Evolutionary conservation across 2,113 vertebrate genomes (phyloP).

Genomic region (Clarias macrocephalus): DNA sequence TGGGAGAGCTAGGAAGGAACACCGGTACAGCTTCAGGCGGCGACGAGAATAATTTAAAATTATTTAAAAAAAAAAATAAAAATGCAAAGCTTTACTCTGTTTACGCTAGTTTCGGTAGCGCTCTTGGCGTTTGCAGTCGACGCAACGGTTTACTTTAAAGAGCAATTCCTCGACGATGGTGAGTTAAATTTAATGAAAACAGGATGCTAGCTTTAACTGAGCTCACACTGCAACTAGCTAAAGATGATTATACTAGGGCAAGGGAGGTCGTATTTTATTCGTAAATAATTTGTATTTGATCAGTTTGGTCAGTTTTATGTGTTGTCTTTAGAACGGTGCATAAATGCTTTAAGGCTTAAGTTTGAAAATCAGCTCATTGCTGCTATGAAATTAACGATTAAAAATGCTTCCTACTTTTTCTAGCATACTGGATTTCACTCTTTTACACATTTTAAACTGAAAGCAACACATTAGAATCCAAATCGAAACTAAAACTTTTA

Average conservation of each 20-base stretch:
- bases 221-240: no score
- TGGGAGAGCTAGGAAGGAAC: not conserved
- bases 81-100: conserved; percentile 37
- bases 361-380: not conserved
- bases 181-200: not conserved
- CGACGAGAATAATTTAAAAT: not conserved
- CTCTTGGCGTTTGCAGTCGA: conserved; percentile 32
- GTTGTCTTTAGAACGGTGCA: not conserved
- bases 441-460: not conserved
- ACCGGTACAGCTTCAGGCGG: not conserved
- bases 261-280: not conserved
- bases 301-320: not conserved
- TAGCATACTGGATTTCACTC: no score
- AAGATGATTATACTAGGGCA: not conserved
- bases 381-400: not conserved
- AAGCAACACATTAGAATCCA: not conserved
- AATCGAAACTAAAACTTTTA: conserved; percentile 38
- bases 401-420: not conserved
- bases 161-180: conserved; percentile 55
- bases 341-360: not conserved
- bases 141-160: conserved; percentile 50
- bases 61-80: not conserved
- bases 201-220: not conserved
- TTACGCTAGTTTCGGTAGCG: conserved; percentile 5
- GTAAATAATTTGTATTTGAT: not conserved